Percentiles rank a stretch among this genome's conserved stretches.
These are phyloP conservation scores for Rhabdomys pumilio DNA, from an alignment of 2,797 vertebrate species.

Conservation along the genomic window DNA sequence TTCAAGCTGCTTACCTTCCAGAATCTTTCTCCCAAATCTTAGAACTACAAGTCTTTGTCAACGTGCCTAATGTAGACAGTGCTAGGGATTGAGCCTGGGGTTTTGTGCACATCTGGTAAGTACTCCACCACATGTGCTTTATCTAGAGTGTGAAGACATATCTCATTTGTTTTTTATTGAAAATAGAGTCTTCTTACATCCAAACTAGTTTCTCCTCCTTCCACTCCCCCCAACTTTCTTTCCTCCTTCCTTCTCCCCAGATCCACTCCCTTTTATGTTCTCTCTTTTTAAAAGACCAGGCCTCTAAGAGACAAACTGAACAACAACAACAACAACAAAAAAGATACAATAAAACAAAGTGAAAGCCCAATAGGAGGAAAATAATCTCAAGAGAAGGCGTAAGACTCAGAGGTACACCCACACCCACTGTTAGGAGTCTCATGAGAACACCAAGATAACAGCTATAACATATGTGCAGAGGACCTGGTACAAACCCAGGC, in stretches of 20 bases:
- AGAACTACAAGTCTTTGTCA: background rate
- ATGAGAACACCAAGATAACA: background rate
- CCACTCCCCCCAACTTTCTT: background rate
- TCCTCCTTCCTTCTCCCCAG: background rate
- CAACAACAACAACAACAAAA: no score
- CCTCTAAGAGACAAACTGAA: background rate
- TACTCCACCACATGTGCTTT: background rate
- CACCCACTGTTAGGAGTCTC: background rate
- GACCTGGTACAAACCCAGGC: background rate
- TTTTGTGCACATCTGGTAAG: background rate
- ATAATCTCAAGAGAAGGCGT: background rate
- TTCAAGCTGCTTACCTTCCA: background rate
- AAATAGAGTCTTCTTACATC: background rate
- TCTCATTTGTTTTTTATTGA: background rate
- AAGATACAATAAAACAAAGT: background rate
- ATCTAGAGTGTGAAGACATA: background rate
- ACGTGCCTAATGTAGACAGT: background rate
- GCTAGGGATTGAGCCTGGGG: background rate
- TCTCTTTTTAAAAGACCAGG: background rate
- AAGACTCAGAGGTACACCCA: background rate
- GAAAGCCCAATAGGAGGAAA: background rate
- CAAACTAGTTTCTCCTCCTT: background rate
- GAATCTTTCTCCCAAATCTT: background rate
- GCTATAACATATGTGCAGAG: background rate
- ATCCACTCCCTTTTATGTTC: background rate